Base-by-base conservation (phyloP, 92 coral and sea anemone species). In the Palythoa grandis region DNA sequence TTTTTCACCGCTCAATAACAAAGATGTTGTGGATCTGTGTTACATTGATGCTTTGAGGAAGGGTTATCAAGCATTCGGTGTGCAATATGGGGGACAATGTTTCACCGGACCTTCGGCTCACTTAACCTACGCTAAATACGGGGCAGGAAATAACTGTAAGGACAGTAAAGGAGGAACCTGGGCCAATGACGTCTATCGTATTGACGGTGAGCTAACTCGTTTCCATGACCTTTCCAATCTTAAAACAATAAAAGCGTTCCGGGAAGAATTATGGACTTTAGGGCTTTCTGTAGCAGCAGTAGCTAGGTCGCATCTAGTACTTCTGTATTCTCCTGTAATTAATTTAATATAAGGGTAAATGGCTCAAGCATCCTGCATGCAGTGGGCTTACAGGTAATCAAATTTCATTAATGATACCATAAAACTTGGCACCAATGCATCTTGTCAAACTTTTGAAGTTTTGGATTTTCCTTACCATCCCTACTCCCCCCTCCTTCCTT, bases 11-110 rank as follows among this genome's bases (percentile, higher is more conserved):
- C 40, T 69, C 4, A 69, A n/a, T 13, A 37, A 69, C 43, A 25
- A 14, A 1, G 74, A 69, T 29, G 19, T 69, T 7, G 47, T 25
- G 16, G 74, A 69, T 16, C 74, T 69, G 40, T 69, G 74, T 29
- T 69, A 25, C n/a, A 43, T 69, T 7, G 74, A 69, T 29, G 40
- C 74, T 69, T 25, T 69, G 25, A 29, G 10, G 47, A 37, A 15
- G 11, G 85, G 74, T 3, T 80, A 25, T 63, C 23, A 63, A 63
- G 85, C 47, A 37, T 80, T 80, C 37, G 85, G 85, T 63, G 54
- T 80, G 23, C 85, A 80, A 37, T 61, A 63, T 38, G 74, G 74
- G 11, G 85, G 85, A 2, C 73, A 80, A 17, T 80, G 85, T 63
- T 80, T 68, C 73, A 57, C 85, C 14, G 85, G 85, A 12, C 16